These are phyloP conservation scores for Coryphaenoides rupestris DNA, from an alignment of 2,113 vertebrate species.

Conservation along the genomic window DNA sequence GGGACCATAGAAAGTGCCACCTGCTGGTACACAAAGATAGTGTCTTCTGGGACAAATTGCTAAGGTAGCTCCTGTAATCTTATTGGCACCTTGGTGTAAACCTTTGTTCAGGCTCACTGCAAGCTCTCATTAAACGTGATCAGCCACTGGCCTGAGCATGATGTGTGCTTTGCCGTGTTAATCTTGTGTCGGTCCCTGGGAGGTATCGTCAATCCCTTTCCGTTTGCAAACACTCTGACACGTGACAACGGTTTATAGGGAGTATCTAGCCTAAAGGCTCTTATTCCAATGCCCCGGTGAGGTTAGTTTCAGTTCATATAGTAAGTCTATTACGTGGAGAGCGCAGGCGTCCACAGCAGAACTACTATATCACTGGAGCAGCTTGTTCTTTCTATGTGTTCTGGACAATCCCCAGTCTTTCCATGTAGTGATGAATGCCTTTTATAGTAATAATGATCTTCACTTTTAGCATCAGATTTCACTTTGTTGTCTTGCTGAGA, in stretches of 20 bases:
- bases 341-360: neutral
- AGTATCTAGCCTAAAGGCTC: constrained; percentile 20
- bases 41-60: no score
- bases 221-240: constrained; percentile 53
- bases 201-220: constrained; percentile 39
- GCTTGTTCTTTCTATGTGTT: neutral
- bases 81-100: constrained; percentile 24
- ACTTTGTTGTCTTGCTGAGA: neutral
- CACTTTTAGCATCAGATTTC: neutral
- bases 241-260: constrained; percentile 29
- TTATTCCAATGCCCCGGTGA: constrained; percentile 16
- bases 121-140: neutral
- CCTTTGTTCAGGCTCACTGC: constrained; percentile 30
- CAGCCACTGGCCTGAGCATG: constrained; percentile 13
- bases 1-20: no score
- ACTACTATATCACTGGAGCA: neutral
- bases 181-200: constrained; percentile 25
- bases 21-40: no score
- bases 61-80: constrained; percentile 21
- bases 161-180: constrained; percentile 34
- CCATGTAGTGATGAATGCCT: no score
- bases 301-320: constrained; percentile 28
- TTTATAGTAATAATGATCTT: no score
- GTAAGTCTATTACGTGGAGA: constrained; percentile 24
- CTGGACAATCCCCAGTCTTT: no score